Evolutionary conservation across 2,797 vertebrate genomes (phyloP), one percentile per base, ranked within the genome.

Genomic region (Pangasius macronema): DNA sequence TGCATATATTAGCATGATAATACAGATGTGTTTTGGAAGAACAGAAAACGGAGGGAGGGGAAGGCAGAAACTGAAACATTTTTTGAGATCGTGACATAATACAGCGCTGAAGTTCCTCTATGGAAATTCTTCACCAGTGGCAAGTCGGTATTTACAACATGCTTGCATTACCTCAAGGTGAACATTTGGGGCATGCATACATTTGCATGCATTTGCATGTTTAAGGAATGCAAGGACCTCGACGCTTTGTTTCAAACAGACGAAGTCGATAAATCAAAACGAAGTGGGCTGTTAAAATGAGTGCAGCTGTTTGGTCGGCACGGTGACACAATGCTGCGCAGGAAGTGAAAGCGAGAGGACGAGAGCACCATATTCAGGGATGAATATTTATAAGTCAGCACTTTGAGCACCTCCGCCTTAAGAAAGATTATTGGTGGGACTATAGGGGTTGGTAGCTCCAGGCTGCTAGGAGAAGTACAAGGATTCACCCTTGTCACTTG

Each of bases 201-300:
- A 96, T 96, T 93, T 95, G 93, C 95, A 96, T 96, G 86, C 87
- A 96, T 96, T 95, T 93, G 92, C 95, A 96, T 96, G 88, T 92
- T 92, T 94, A 94, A 94, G 90, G 91, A 92, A 89, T 85, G 86
- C 33, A 49, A 92, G 94, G 94, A 95, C 93, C 79, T 87, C 57
- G 86, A 87, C 70, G 89, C 92, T 94, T 93, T 86, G 85, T 92
- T 90, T 92, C 89, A 90, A 92, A 93, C 90, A 92, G 94, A 94
- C 93, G 92, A 93, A 95, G 94, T 94, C 92, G 83, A 95, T 96
- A 95, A 96, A 96, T 96, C 94, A 95, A 94, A 94, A 93, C 49
- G 90, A 93, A 91, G 87, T 51, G 72, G 59, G 73, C 59, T 85
- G 57, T 85, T 85, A 77, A 85, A 77, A 65, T 77, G 57, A 65